These are phyloP conservation scores for Euphydryas editha DNA, from an alignment of 2,888 invertebrate species.

Conservation along the genomic window DNA sequence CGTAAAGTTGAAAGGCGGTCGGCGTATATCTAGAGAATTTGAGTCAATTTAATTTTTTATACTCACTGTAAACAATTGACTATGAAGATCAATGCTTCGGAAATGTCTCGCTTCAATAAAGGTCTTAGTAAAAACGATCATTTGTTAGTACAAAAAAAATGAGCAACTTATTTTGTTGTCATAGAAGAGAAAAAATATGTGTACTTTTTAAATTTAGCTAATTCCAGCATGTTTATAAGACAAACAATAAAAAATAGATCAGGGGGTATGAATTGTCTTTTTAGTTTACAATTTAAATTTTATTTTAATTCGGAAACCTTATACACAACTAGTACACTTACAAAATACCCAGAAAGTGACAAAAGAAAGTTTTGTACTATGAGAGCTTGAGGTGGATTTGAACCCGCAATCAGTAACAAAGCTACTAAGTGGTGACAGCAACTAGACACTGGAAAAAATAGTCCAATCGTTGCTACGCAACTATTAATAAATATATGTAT, in stretches of 20 bases:
- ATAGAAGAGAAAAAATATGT: too few relatives aligned
- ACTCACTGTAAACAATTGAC: neutral
- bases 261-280: too few relatives aligned
- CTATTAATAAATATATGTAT: neutral
- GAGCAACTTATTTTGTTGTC: neutral
- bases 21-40: too few relatives aligned
- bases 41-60: neutral
- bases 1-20: too few relatives aligned
- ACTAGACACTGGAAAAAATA: neutral
- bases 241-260: too few relatives aligned
- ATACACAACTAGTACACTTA: neutral
- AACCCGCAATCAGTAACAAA: slow-evolving; percentile 6
- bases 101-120: slow-evolving; percentile 11
- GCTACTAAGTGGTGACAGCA: neutral
- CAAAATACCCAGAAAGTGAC: neutral
- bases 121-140: neutral
- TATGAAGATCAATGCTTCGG: neutral
- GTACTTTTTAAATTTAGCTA: too few relatives aligned
- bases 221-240: too few relatives aligned
- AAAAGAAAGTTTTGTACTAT: too few relatives aligned
- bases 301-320: slow-evolving; percentile 2
- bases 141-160: neutral
- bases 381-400: neutral
- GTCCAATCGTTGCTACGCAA: neutral
- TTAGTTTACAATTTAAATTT: too few relatives aligned